phyloP scores from a whole-genome alignment of 2,888 invertebrate genomes.

The Microctonus hyperodae region DNA sequence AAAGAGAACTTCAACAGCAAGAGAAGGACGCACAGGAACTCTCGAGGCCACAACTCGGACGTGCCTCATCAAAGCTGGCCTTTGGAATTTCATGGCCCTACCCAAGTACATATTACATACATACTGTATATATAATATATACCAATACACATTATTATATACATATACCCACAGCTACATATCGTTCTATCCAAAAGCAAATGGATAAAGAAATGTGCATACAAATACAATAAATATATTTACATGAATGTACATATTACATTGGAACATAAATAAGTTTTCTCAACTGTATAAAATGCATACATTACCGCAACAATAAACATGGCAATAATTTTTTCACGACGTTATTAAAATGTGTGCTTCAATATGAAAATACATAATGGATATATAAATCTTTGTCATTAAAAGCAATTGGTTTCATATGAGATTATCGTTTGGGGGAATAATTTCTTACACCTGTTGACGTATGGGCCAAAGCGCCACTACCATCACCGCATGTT shows the following conservation, averaged over 20 bases:
- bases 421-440: not conserved
- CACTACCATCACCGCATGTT: conserved; percentile 3
- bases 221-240: too few relatives aligned
- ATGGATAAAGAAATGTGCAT: too few relatives aligned
- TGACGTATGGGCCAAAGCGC: conserved; percentile 15
- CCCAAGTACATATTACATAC: not conserved
- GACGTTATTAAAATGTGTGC: not conserved
- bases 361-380: not conserved
- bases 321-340: not conserved
- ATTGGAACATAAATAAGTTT: not conserved
- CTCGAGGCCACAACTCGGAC: conserved; percentile 17
- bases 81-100: not conserved
- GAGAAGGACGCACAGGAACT: conserved; percentile 6
- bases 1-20: not conserved
- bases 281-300: not conserved
- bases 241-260: too few relatives aligned
- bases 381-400: not conserved
- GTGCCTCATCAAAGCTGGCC: conserved; percentile 29
- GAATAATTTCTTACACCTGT: conserved; percentile 35
- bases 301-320: not conserved
- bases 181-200: too few relatives aligned
- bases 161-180: too few relatives aligned
- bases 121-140: too few relatives aligned
- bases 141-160: too few relatives aligned
- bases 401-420: not conserved